Conservation (phyloP, 2,888 invertebrate genomes). For the Orchesellides sinensis region DNA sequence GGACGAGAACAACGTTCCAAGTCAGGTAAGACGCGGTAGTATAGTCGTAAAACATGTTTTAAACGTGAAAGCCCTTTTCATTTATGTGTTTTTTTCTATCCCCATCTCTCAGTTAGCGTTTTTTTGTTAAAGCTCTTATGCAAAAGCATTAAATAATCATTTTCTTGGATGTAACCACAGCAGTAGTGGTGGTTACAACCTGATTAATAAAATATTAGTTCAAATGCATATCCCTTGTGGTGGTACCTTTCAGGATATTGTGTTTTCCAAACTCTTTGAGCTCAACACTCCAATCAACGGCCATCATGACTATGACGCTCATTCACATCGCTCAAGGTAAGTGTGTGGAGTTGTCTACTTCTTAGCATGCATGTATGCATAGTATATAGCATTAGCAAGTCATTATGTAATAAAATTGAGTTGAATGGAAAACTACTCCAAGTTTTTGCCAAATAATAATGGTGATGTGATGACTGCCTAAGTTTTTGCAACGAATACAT, state of each 20-base stretch:
- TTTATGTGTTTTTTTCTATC: neutral
- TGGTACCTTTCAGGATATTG: constrained; percentile 75
- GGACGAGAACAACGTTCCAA: constrained; percentile 76
- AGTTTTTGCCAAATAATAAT: neutral
- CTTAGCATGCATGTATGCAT: neutral
- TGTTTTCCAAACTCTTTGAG: constrained; percentile 77
- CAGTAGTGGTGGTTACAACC: too few relatives aligned
- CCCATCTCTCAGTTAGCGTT: too few relatives aligned
- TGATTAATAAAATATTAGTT: too few relatives aligned
- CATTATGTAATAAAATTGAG: neutral
- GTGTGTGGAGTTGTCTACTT: neutral
- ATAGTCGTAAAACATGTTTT: too few relatives aligned
- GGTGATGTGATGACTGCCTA: neutral
- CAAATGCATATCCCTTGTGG: too few relatives aligned
- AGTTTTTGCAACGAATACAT: too few relatives aligned
- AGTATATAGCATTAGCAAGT: too few relatives aligned
- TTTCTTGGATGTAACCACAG: too few relatives aligned
- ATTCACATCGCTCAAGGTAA: constrained; percentile 61
- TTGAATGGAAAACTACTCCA: neutral
- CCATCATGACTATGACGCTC: constrained; percentile 58
- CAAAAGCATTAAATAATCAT: too few relatives aligned
- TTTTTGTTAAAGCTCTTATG: too few relatives aligned
- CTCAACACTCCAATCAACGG: constrained; percentile 76
- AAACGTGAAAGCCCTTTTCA: too few relatives aligned
- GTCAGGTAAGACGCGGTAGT: constrained; percentile 76